phyloP scores from a whole-genome alignment of 2,888 invertebrate genomes.

The Portevinia maculata region DNA sequence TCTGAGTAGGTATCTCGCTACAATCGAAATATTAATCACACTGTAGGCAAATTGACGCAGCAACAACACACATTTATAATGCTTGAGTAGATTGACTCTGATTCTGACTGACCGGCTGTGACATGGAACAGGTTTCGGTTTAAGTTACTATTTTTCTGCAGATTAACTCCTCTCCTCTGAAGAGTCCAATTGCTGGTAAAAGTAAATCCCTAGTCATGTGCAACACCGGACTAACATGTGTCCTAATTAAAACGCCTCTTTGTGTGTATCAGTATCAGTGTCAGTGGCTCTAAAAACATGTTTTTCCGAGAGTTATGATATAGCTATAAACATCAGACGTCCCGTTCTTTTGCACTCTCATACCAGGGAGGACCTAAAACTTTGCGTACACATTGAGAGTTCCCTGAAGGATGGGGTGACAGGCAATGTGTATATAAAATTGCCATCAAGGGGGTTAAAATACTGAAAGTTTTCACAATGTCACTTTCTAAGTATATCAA shows the following conservation, averaged over 20 bases:
- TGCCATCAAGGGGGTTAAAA: constrained; percentile 57
- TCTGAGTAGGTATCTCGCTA: constrained; percentile 17
- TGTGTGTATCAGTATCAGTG: constrained; percentile 36
- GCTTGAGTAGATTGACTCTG: neutral
- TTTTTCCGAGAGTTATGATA: constrained; percentile 53
- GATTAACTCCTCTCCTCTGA: constrained; percentile 38
- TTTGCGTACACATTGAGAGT: constrained; percentile 65
- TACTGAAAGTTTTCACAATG: constrained; percentile 66
- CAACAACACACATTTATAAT: neutral
- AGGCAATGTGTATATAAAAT: constrained; percentile 44
- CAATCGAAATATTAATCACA: constrained; percentile 52
- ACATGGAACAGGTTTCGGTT: constrained; percentile 49
- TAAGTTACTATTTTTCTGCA: constrained; percentile 28
- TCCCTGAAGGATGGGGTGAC: constrained; percentile 33
- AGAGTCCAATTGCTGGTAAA: constrained; percentile 45
- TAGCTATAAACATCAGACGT: constrained; percentile 39
- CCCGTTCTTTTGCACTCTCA: constrained; percentile 22
- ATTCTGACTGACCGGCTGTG: constrained; percentile 4
- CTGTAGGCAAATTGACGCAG: constrained; percentile 55
- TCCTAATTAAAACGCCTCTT: constrained; percentile 69
- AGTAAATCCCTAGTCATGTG: constrained; percentile 71
- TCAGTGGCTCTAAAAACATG: constrained; percentile 66
- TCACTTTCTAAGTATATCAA: constrained; percentile 55
- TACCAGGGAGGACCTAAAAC: constrained; percentile 53
- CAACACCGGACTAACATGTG: constrained; percentile 71